These are phyloP conservation scores for Rhipidura dahli DNA, from an alignment of 2,113 vertebrate species.

Conservation along the genomic window DNA sequence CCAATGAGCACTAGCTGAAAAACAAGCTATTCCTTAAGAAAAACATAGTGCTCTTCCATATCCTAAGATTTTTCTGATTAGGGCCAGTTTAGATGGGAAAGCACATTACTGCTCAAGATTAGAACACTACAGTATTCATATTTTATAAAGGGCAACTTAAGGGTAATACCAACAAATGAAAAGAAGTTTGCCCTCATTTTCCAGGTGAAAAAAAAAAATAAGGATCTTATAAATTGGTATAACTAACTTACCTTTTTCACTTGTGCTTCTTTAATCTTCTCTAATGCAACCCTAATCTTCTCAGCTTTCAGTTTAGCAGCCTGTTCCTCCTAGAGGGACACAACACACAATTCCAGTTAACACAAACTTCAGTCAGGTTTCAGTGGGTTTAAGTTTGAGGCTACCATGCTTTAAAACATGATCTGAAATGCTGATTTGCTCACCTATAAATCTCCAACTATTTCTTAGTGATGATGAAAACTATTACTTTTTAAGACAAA, in stretches of 20 bases:
- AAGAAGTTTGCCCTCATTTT: background rate
- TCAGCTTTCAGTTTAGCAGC: constrained; percentile 96
- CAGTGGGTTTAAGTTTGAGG: background rate
- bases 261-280: constrained; percentile 99
- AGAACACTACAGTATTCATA: background rate
- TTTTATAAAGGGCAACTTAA: background rate
- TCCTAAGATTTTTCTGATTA: background rate
- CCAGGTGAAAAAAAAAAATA: background rate
- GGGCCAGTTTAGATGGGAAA: background rate
- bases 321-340: constrained; percentile 89
- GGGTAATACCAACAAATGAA: background rate
- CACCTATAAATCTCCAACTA: background rate
- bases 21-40: background rate
- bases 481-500: background rate
- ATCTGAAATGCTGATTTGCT: background rate
- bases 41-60: background rate
- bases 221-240: background rate
- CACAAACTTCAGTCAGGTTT: background rate
- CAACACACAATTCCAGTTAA: constrained; percentile 38
- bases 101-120: background rate
- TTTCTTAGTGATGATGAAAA: background rate
- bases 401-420: background rate
- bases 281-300: constrained; percentile 94
- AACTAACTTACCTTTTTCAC: constrained; percentile 89
- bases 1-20: background rate